Percentiles rank a stretch among this genome's conserved stretches.
phyloP scores from a whole-genome alignment of 2,797 vertebrate genomes.

The Myotis myotis region DNA sequence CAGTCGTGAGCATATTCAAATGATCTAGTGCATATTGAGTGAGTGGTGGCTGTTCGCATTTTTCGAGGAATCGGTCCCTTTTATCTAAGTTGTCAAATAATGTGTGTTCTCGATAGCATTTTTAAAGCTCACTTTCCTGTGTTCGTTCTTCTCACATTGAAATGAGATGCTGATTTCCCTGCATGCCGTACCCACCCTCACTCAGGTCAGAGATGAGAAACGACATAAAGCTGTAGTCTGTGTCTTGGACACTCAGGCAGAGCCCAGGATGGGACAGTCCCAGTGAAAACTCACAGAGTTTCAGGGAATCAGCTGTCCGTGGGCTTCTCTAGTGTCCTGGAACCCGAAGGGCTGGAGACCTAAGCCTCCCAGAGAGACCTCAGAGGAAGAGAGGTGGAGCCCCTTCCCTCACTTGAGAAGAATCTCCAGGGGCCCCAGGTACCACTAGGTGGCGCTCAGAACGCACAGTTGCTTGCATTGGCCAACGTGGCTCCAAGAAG shows the following conservation, averaged over 20 bases:
- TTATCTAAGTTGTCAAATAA: neutral
- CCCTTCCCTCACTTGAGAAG: neutral
- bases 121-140: neutral
- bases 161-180: neutral
- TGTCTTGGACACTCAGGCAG: neutral
- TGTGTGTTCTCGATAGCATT: neutral
- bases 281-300: neutral
- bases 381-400: neutral
- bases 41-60: slow-evolving; percentile 20
- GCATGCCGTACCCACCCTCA: neutral
- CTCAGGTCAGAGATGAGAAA: neutral
- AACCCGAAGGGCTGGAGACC: neutral
- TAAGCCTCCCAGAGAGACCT: neutral
- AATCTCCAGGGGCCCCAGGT: neutral
- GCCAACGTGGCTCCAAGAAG: neutral
- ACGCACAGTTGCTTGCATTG: neutral
- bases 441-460: slow-evolving; percentile 71
- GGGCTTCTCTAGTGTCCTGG: neutral
- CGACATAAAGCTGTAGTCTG: neutral
- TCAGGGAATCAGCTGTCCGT: neutral
- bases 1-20: slow-evolving; percentile 40
- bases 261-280: neutral
- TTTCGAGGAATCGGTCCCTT: slow-evolving; percentile 20
- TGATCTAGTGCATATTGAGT: neutral
- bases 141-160: neutral